Evolutionary conservation across 2,888 invertebrate genomes (phyloP).

Genomic region (Rhogogaster chlorosoma): DNA sequence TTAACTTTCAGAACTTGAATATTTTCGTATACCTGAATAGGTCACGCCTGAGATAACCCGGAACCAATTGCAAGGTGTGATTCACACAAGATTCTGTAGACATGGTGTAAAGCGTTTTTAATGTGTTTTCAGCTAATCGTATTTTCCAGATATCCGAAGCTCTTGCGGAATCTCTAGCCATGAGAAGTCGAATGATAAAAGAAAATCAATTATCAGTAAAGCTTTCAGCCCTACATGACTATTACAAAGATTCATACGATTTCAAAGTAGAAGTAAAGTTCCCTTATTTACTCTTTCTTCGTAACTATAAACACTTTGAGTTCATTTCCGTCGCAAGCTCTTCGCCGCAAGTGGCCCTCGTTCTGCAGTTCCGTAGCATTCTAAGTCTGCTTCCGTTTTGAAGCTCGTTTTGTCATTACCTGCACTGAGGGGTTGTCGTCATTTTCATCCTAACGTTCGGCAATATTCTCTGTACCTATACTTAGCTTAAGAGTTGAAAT

Average conservation of each 20-base stretch:
- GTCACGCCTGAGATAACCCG: not conserved
- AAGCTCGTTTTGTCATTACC: not conserved
- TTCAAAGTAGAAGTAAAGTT: not conserved
- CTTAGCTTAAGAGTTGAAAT: conserved; percentile 4
- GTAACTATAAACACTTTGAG: conserved; percentile 26
- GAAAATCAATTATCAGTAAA: not conserved
- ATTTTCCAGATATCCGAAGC: not conserved
- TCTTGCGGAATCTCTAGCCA: not conserved
- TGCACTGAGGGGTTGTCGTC: not conserved
- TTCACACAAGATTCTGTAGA: not conserved
- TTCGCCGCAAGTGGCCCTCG: conserved; percentile 11
- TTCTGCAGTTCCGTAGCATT: conserved; percentile 29
- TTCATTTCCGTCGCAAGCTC: conserved; percentile 33
- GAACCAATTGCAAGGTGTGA: not conserved
- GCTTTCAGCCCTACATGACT: not conserved
- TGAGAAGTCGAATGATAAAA: not conserved
- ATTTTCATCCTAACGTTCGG: not conserved
- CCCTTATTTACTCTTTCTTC: not conserved
- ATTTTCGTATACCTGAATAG: not conserved
- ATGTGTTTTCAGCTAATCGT: not conserved
- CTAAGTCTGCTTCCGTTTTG: conserved; percentile 7
- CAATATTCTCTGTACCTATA: conserved; percentile 14
- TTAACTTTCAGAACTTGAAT: not conserved
- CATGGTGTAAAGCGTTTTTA: not conserved
- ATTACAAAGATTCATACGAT: not conserved